These are phyloP conservation scores for Xenopus tropicalis DNA, from an alignment of 2,113 vertebrate genomes.

Conservation along the genomic window DNA sequence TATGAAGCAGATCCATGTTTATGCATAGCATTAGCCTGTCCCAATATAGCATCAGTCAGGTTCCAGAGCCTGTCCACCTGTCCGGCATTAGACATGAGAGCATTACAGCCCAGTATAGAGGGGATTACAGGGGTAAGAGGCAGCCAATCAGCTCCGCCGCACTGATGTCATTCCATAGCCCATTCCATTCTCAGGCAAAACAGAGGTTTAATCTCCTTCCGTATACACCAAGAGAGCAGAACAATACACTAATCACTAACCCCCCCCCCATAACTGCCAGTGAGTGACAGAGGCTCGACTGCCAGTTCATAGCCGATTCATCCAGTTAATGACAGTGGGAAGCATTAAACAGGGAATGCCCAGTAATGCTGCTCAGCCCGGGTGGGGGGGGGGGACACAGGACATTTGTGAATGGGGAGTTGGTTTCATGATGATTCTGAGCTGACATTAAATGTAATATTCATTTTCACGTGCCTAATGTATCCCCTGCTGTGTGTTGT, in stretches of 20 bases:
- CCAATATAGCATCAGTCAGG: background rate
- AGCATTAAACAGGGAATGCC: background rate
- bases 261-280: background rate
- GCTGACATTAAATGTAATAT: too few species aligned
- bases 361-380: background rate
- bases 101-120: conserved; percentile 45
- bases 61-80: background rate
- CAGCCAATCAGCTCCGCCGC: conserved; percentile 61
- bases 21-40: background rate
- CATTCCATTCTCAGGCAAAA: conserved; percentile 38
- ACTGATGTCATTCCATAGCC: conserved; percentile 49
- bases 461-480: too few species aligned
- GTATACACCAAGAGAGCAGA: background rate
- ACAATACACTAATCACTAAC: background rate
- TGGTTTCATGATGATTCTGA: too few species aligned
- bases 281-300: background rate
- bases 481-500: too few species aligned
- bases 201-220: background rate
- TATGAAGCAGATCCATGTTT: background rate
- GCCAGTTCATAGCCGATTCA: background rate
- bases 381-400: background rate
- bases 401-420: too few species aligned
- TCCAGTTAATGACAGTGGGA: background rate
- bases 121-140: conserved; percentile 54
- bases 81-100: conserved; percentile 23